Evolutionary conservation across 2,888 invertebrate species (phyloP), one percentile per base, ranked within the genome.

Genomic region (Polyommatus iphigenia): DNA sequence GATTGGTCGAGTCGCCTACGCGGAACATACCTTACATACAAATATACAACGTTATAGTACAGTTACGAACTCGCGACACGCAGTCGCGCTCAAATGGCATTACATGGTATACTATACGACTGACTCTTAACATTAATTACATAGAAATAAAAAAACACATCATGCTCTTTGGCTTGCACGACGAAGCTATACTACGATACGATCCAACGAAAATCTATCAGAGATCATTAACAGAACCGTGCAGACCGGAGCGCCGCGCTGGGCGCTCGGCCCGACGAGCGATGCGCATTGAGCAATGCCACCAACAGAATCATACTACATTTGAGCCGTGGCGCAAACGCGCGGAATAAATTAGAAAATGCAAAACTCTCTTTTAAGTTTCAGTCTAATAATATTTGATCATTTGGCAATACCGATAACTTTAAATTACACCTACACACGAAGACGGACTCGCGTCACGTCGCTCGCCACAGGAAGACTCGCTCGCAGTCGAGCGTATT

Each of bases 151-250:
- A 90, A 91, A 90, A 93, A 92, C 89, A 92, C 93, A 92, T 93
- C 93, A 93, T 93, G 93, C 93, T 94, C 93, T 94, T 92, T 94
- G 93, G 93, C 92, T 92, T 93, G 93, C 93, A 93, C 92, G 93
- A 93, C 91, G 91, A 88, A 92, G 84, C 89, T 88, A 88, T 85
- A 86, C 87, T 86, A 90, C 85, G 87, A 85, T 86, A 87, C 84
- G 86, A 87, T 87, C 85, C 85, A 87, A 85, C 88, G 86, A 89
- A 89, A 89, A 89, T 85, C 87, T 89, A 91, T 89, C 83, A 90
- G 92, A 93, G 93, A 93, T 92, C 93, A 91, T 89, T 85, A 89
- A 88, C 87, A 87, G 89, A 89, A 87, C 81, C 84, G 85, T 87
- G 88, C 86, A 85, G 87, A 85, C 85, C 81, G 82, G 80, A 79